Percentiles rank a stretch among this genome's conserved stretches.
These are phyloP conservation scores for Montifringilla adamsi DNA, from an alignment of 2,113 vertebrate species.

Conservation along the genomic window DNA sequence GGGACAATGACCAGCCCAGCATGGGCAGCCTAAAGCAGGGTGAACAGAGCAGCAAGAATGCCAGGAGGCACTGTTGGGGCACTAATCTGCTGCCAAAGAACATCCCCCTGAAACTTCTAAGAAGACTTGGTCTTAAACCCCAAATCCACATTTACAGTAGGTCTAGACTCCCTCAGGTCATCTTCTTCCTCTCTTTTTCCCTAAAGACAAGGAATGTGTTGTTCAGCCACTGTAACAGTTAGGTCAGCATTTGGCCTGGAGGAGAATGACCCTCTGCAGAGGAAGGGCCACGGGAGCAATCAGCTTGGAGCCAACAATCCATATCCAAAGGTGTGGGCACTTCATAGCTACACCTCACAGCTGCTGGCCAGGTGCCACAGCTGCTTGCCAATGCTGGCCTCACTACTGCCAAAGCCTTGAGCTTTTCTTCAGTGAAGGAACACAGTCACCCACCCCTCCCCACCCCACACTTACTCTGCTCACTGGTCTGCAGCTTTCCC, in stretches of 20 bases:
- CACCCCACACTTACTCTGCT: not conserved
- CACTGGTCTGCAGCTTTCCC: not conserved
- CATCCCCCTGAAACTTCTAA: not conserved
- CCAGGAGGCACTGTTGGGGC: not conserved
- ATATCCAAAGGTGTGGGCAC: not conserved
- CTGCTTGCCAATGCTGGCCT: rapidly evolving
- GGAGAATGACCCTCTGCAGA: not conserved
- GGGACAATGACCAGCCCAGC: not conserved
- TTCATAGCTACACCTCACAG: not conserved
- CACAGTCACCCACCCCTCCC: not conserved
- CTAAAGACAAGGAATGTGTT: not conserved
- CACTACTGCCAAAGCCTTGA: not conserved
- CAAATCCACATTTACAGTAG: not conserved
- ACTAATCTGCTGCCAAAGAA: not conserved
- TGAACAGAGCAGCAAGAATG: not conserved
- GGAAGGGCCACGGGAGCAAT: not conserved
- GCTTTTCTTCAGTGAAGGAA: not conserved
- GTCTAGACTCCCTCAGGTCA: not conserved
- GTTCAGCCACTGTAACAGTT: not conserved
- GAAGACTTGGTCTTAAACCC: not conserved
- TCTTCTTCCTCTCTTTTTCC: not conserved
- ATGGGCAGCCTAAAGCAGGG: not conserved
- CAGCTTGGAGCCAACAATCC: not conserved
- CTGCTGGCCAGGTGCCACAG: not conserved
- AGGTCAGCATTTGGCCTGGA: not conserved